These are phyloP conservation scores for Chrysocyon brachyurus DNA, from an alignment of 2,797 vertebrate species.

Conservation along the genomic window DNA sequence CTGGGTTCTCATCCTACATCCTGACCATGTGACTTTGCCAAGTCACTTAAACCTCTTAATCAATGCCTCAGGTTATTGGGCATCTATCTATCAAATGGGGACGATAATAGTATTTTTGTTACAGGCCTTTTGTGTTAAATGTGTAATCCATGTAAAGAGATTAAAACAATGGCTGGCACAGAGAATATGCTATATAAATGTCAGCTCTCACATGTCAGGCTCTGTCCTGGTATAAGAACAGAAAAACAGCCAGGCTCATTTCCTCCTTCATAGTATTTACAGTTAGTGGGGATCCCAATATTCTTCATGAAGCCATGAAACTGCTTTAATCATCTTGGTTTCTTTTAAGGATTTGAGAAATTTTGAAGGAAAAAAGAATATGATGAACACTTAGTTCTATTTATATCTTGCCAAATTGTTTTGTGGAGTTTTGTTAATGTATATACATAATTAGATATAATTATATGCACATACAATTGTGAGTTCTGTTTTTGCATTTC, in stretches of 20 bases:
- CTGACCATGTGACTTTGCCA: background rate
- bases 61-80: background rate
- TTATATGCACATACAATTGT: background rate
- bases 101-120: background rate
- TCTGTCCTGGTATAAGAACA: background rate
- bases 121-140: slow-evolving; percentile 34
- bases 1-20: background rate
- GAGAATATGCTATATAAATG: slow-evolving; percentile 36
- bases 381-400: slow-evolving; percentile 4
- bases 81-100: background rate
- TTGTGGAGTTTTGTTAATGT: slow-evolving; percentile 60
- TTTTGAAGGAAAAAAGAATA: slow-evolving; percentile 39
- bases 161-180: slow-evolving; percentile 10
- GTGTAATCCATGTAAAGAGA: slow-evolving; percentile 25
- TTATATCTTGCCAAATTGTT: slow-evolving; percentile 51
- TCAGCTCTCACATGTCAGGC: slow-evolving; percentile 4
- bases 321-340: background rate
- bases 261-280: background rate
- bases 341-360: slow-evolving; percentile 30
- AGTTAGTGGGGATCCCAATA: background rate
- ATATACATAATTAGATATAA: slow-evolving; percentile 18
- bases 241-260: background rate
- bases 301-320: background rate
- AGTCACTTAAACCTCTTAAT: background rate
- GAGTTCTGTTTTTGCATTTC: slow-evolving; percentile 47